Percentiles rank a stretch among this genome's conserved stretches.
Conservation (phyloP, 2,888 invertebrate species). For the Cantharis rufa region DNA sequence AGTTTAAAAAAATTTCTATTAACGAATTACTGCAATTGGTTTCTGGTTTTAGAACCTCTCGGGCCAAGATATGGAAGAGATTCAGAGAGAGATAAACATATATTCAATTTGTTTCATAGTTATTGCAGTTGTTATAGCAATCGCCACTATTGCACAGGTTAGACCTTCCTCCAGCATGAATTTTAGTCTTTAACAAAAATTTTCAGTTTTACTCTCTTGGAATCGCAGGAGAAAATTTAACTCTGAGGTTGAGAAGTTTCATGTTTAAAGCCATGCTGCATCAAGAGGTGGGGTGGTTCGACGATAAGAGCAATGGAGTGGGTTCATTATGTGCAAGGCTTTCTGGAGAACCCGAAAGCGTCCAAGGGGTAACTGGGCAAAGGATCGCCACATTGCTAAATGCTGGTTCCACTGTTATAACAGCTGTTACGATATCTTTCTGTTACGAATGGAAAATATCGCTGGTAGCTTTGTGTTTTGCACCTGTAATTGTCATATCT, state of each 20-base stretch:
- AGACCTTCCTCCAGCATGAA: not conserved
- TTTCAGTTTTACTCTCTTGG: conserved; percentile 59
- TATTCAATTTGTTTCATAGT: conserved; percentile 69
- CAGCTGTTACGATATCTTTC: conserved; percentile 70
- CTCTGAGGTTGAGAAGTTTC: conserved; percentile 69
- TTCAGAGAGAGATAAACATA: conserved; percentile 61
- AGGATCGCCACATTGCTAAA: conserved; percentile 77
- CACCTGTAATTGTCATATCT: conserved; percentile 70
- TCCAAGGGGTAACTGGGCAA: conserved; percentile 80
- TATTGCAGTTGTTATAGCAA: conserved; percentile 67
- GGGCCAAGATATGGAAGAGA: conserved; percentile 56
- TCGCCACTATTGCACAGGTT: conserved; percentile 70
- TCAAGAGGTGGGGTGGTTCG: conserved; percentile 78
- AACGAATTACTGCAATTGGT: not conserved
- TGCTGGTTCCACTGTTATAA: conserved; percentile 68
- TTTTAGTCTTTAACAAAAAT: not conserved
- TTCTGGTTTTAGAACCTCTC: conserved; percentile 57
- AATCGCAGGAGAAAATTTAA: conserved; percentile 78
- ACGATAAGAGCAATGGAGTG: conserved; percentile 71
- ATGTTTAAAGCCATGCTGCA: conserved; percentile 70
- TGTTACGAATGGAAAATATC: conserved; percentile 78
- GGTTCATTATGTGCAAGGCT: conserved; percentile 76
- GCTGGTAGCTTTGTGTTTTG: conserved; percentile 71
- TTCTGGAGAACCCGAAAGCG: conserved; percentile 76
- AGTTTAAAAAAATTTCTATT: conserved; percentile 38